Base-by-base conservation (phyloP, 2,888 invertebrate genomes). In the Mylabris sibirica region DNA sequence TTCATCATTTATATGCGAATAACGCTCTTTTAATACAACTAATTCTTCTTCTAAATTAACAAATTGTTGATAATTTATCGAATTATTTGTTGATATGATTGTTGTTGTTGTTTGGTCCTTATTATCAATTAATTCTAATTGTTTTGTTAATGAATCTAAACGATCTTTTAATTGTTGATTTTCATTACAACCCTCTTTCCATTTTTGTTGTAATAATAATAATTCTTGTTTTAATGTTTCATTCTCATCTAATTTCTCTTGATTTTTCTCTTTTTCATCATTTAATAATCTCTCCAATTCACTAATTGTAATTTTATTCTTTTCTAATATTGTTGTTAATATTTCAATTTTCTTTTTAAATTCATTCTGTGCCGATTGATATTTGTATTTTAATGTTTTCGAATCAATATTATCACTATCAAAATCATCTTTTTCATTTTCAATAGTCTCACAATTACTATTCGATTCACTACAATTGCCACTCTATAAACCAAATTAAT, bases 11-110 rank as follows among this genome's bases (percentile, higher is more conserved):
- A 88, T 90, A 75, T 88, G 87, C 69, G 90, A 90, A 87, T 91
- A 93, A 76, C 90, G 88, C 82, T 92, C 91, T 81, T 93, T 93
- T 72, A 93, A 87, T 62, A 90, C 86, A 67, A 91, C 90, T 77
- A 94, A 85, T 83, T 94, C 93, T 82, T 93, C 92, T 81, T 92
- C 91, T 26, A 93, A 85, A 78, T 89, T 88, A 79, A 88, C 87
- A 79, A 91, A 83, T 80, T 89, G 86, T 34, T 90, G 89, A 59
- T 74, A 75, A 60, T 76, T 78, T 41, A 80, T 71, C 20, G 74
- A 63, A 62, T 67, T 75, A 68, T 68, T 72, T 14, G 49, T 49
- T 49, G 80, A 77, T 63, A 82, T 81, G 9, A 81, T 78, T 70
- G 83, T 81, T 70, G 84, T 84, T 11, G 72, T 76, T 14, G 80